These are phyloP conservation scores for Hexactinellida sp. DNA, from an alignment of 37 sponge, comb jelly and placozoan genomes.

Conservation along the genomic window DNA sequence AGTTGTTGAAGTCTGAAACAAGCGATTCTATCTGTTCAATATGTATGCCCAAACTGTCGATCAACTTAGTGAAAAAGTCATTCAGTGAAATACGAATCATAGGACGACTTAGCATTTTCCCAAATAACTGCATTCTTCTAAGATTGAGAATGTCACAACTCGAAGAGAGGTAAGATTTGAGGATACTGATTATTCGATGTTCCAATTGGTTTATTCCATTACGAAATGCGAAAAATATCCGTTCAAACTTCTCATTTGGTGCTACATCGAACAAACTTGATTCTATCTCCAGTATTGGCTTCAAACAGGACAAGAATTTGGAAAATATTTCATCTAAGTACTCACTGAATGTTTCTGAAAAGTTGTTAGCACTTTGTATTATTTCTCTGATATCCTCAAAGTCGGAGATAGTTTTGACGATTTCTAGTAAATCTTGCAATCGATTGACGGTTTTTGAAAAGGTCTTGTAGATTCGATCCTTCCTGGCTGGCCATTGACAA, in stretches of 20 bases:
- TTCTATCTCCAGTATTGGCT: neutral
- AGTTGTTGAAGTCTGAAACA: neutral
- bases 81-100: neutral
- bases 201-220: neutral
- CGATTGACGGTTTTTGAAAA: conserved; percentile 3
- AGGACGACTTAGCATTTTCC: neutral
- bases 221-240: conserved; percentile 14
- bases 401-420: neutral
- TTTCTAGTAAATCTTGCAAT: neutral
- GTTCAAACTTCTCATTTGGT: neutral
- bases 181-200: neutral
- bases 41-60: neutral
- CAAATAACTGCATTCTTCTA: conserved; percentile 7
- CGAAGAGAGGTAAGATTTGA: neutral
- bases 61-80: neutral
- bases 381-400: conserved; percentile 1
- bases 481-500: neutral
- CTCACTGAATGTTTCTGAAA: neutral
- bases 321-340: neutral
- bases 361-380: neutral
- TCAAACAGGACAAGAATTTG: neutral
- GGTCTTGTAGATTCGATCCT: neutral
- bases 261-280: neutral
- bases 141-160: neutral
- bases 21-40: neutral